Evolutionary conservation across 2,888 invertebrate genomes (phyloP), one percentile per base, ranked within the genome.

Genomic region (Chymomyza fuscimana): DNA sequence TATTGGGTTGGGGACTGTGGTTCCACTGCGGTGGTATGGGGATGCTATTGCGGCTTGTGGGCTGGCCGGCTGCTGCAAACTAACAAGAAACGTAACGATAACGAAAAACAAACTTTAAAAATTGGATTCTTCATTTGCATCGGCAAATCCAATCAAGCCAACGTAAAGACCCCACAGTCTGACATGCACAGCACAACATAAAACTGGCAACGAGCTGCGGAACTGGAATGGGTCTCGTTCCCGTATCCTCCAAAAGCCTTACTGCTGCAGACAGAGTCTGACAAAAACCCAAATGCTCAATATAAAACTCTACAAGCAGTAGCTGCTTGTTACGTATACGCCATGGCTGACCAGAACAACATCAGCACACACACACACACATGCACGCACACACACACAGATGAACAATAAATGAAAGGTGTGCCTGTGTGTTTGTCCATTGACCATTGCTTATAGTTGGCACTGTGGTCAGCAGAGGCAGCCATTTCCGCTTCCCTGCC

Each of bases 41-140:
- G 32, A 0, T 4, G 32, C 32, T 9, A 32, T 32, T 32, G 32
- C 32, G 32, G 40, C 40, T 46, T 46, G 40, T 46, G 40, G 40
- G 40, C 40, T 7, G 32, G 32, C 32, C 7, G 50, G 64, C 56
- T 63, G 74, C 40, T 51, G 64, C 22, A 15, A 70, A 62, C 87
- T 86, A 88, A 86, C 88, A 86, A 86, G 88, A 78, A 80, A 73
- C 81, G 85, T 78, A 81, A 80, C 81, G 86, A 85, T 89, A 89
- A 88, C 88, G 89, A 86, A 89, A 88, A 88, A 89, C 89, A 89
- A 88, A 89, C 89, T 89, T 89, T 81, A 89, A 89, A 88, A 88
- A 88, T 89, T 88, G 89, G 89, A 88, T 89, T 89, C 88, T 86
- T 89, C 89, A 88, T 89, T 89, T 89, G 89, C 89, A 89, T 87